Evolutionary conservation across 2,888 invertebrate genomes (phyloP).

Genomic region (Lasioglossum oenotherae): DNA sequence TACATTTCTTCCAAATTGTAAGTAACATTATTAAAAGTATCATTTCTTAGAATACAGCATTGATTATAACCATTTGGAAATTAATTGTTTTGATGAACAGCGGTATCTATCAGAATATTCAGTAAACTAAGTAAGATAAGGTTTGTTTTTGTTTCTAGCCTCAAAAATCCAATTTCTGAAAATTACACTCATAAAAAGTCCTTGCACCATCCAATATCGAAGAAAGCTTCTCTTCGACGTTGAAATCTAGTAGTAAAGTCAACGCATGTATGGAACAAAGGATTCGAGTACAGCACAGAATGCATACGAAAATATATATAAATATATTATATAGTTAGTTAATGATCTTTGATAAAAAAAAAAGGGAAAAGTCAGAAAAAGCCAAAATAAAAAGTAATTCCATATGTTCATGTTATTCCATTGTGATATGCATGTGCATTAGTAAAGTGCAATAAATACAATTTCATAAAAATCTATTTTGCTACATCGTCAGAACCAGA

Average conservation of each 20-base stretch:
- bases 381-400: background rate
- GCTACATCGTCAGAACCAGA: background rate
- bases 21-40: too few relatives aligned
- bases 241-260: slow-evolving; percentile 3
- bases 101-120: background rate
- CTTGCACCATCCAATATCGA: slow-evolving; percentile 27
- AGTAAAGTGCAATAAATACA: background rate
- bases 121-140: background rate
- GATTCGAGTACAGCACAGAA: background rate
- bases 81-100: background rate
- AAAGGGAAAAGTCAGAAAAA: too few relatives aligned
- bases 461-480: background rate
- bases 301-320: background rate
- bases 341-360: background rate
- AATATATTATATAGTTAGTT: too few relatives aligned
- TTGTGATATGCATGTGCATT: background rate
- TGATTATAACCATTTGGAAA: background rate
- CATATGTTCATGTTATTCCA: background rate
- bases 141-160: background rate
- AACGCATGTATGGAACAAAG: background rate
- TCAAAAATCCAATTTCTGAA: background rate
- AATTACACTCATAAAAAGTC: background rate
- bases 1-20: too few relatives aligned
- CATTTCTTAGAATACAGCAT: background rate
- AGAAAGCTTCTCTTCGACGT: background rate